These are phyloP conservation scores for Cyprinodon diabolis DNA, from an alignment of 2,797 vertebrate species.

Conservation along the genomic window DNA sequence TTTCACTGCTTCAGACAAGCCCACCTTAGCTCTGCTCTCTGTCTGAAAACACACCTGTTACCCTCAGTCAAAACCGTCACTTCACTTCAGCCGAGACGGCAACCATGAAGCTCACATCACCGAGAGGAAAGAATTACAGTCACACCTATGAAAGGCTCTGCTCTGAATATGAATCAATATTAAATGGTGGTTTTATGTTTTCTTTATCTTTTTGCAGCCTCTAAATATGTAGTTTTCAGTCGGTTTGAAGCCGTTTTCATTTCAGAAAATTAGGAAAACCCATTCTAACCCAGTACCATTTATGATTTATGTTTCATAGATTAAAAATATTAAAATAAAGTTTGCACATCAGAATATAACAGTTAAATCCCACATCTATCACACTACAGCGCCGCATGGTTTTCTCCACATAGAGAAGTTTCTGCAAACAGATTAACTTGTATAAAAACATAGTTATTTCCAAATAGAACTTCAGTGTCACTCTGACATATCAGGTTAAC, in stretches of 20 bases:
- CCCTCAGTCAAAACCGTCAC: constrained; percentile 53
- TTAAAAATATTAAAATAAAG: not conserved
- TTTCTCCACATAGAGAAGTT: not conserved
- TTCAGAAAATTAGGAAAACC: not conserved
- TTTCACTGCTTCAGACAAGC: constrained; percentile 77
- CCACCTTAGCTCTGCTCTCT: constrained; percentile 68
- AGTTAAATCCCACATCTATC: too few relatives aligned
- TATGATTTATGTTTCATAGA: too few relatives aligned
- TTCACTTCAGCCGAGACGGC: constrained; percentile 23
- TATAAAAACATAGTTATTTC: not conserved
- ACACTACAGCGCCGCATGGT: too few relatives aligned
- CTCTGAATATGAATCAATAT: not conserved
- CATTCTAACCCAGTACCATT: too few relatives aligned
- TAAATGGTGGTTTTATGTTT: not conserved
- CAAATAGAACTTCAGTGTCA: not conserved
- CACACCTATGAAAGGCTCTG: constrained; percentile 7
- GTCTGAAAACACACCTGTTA: constrained; percentile 62
- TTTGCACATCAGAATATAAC: too few relatives aligned
- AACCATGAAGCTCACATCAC: not conserved
- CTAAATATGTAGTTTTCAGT: not conserved
- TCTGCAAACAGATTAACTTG: not conserved
- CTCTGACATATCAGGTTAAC: not conserved
- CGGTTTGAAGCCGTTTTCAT: not conserved
- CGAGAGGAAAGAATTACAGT: constrained; percentile 1
- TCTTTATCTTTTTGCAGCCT: not conserved